Percentiles rank a stretch among this genome's conserved stretches.
Conservation (phyloP, 2,888 invertebrate species). For the Euproctis similis region DNA sequence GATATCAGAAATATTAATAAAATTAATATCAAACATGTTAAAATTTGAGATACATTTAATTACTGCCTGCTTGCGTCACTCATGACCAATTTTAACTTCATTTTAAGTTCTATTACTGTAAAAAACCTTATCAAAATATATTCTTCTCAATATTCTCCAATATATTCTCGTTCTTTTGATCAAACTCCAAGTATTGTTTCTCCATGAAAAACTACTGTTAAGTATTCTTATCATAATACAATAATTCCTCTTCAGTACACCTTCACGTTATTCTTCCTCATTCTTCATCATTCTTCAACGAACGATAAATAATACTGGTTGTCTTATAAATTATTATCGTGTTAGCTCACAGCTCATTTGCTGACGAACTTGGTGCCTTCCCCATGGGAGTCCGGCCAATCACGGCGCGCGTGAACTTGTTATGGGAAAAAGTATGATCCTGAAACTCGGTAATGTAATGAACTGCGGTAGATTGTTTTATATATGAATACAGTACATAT, state of each 20-base stretch:
- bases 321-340: slow-evolving; percentile 72
- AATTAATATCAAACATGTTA: too few relatives aligned
- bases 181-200: too few relatives aligned
- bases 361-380: slow-evolving; percentile 69
- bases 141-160: too few relatives aligned
- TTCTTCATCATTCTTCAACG: slow-evolving; percentile 38
- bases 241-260: background rate
- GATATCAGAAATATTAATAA: too few relatives aligned
- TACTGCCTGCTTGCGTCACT: too few relatives aligned
- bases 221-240: background rate
- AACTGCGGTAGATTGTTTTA: slow-evolving; percentile 27
- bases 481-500: too few relatives aligned
- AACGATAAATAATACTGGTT: slow-evolving; percentile 65
- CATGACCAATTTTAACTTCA: too few relatives aligned
- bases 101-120: too few relatives aligned
- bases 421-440: slow-evolving; percentile 56
- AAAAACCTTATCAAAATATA: too few relatives aligned
- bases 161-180: too few relatives aligned
- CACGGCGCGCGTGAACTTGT: slow-evolving; percentile 67
- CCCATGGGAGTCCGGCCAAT: slow-evolving; percentile 66
- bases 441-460: slow-evolving; percentile 29
- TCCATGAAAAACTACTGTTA: too few relatives aligned
- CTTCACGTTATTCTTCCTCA: slow-evolving; percentile 9
- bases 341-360: slow-evolving; percentile 74
- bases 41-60: too few relatives aligned